Conservation (phyloP, 2,888 invertebrate species). For the Lasioglossum pauxillum region DNA sequence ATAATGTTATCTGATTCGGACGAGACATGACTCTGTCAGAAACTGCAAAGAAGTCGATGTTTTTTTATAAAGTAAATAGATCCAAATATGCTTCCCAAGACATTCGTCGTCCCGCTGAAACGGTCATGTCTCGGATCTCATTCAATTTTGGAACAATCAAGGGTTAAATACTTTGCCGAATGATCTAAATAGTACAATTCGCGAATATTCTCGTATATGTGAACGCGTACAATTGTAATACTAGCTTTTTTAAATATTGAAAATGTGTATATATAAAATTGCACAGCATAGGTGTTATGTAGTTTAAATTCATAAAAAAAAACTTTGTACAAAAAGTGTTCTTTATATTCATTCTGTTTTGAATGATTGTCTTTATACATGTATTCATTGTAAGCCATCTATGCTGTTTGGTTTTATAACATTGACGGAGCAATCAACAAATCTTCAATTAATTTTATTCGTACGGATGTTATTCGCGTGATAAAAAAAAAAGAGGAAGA, state of each 20-base stretch:
- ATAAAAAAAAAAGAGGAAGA: conserved; percentile 6
- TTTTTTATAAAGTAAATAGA: conserved; percentile 32
- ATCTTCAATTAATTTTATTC: conserved; percentile 45
- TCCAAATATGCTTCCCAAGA: conserved; percentile 18
- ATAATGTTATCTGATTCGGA: conserved; percentile 55
- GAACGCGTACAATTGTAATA: conserved; percentile 67
- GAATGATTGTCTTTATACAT: conserved; percentile 56
- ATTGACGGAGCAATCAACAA: conserved; percentile 44
- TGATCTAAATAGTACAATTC: conserved; percentile 66
- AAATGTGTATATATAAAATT: conserved; percentile 64
- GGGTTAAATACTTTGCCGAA: conserved; percentile 68
- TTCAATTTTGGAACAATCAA: conserved; percentile 66
- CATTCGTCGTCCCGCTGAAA: not conserved
- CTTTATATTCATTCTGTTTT: conserved; percentile 63
- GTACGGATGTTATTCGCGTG: conserved; percentile 23
- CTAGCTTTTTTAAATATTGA: conserved; percentile 66
- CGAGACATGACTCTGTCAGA: conserved; percentile 34
- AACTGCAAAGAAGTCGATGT: conserved; percentile 29
- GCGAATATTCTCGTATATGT: conserved; percentile 61
- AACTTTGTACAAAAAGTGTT: conserved; percentile 68
- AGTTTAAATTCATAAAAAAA: conserved; percentile 65
- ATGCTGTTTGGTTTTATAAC: conserved; percentile 68
- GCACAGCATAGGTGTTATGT: conserved; percentile 67
- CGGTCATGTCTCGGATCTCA: conserved; percentile 29
- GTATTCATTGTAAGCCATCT: conserved; percentile 58